These are phyloP conservation scores for Stomatorhinus walkeri DNA, from an alignment of 2,797 vertebrate species.

Conservation along the genomic window DNA sequence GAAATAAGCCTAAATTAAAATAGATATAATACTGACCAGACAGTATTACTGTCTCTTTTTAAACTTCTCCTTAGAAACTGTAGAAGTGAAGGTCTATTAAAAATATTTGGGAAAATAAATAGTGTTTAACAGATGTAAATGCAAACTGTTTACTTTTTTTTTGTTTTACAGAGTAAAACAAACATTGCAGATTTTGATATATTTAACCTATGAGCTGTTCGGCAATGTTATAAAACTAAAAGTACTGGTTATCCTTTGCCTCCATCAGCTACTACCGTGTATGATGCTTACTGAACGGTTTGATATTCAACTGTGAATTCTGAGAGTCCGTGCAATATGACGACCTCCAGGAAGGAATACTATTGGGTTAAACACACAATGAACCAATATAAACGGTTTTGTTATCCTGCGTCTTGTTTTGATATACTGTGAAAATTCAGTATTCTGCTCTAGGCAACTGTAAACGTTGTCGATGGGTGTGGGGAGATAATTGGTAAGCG, in stretches of 20 bases:
- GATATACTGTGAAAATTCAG: not conserved
- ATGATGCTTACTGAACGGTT: not conserved
- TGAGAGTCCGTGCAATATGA: not conserved
- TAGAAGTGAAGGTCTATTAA: not conserved
- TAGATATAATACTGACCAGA: not conserved
- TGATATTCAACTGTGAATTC: not conserved
- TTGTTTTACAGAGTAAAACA: not conserved
- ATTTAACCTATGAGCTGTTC: not conserved
- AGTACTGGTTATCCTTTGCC: not conserved
- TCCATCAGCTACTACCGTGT: not conserved
- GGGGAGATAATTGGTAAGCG: not conserved
- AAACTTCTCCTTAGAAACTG: not conserved
- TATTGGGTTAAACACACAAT: not conserved
- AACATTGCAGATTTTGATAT: not conserved
- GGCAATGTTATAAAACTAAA: not conserved
- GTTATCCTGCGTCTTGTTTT: not conserved
- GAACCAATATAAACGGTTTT: not conserved
- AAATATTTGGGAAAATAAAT: not conserved
- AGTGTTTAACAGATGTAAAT: not conserved
- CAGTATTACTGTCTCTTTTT: not conserved
- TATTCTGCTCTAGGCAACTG: not conserved
- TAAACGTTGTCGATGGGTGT: not conserved
- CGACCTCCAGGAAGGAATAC: not conserved
- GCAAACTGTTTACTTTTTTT: not conserved
- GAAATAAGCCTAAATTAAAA: not conserved